Conservation (phyloP, 2,888 invertebrate species). For the Autographa pulchrina region DNA sequence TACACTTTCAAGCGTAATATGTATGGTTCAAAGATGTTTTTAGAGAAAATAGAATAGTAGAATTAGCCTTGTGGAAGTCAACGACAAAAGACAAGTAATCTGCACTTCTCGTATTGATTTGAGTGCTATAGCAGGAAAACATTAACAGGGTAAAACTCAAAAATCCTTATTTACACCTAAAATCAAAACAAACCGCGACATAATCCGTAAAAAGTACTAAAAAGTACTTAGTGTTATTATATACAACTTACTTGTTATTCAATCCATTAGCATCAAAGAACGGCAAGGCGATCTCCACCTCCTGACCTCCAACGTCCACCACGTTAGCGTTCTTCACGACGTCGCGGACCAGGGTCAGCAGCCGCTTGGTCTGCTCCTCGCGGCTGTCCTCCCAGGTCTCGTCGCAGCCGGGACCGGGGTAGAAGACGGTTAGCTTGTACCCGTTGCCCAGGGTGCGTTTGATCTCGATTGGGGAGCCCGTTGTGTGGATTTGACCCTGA, state of each 20-base stretch:
- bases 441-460: slow-evolving; percentile 89
- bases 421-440: slow-evolving; percentile 86
- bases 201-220: no score
- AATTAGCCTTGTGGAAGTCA: no score
- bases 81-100: no score
- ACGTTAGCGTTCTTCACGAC: slow-evolving; percentile 84
- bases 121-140: no score
- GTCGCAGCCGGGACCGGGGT: slow-evolving; percentile 60
- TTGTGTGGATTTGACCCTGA: slow-evolving; percentile 89
- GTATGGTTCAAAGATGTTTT: no score
- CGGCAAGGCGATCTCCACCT: slow-evolving; percentile 85
- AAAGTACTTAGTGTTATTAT: no score
- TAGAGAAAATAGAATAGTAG: no score
- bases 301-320: slow-evolving; percentile 74
- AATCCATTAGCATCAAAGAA: slow-evolving; percentile 86
- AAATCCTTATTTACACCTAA: no score
- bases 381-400: slow-evolving; percentile 58
- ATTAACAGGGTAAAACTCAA: no score
- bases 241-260: slow-evolving; percentile 88
- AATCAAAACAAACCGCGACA: no score
- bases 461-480: slow-evolving; percentile 88
- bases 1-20: no score
- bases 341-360: slow-evolving; percentile 78
- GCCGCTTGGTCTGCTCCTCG: slow-evolving; percentile 78
- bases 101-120: no score